phyloP scores from a whole-genome alignment of 2,888 invertebrate genomes.

The Dioctria rufipes region DNA sequence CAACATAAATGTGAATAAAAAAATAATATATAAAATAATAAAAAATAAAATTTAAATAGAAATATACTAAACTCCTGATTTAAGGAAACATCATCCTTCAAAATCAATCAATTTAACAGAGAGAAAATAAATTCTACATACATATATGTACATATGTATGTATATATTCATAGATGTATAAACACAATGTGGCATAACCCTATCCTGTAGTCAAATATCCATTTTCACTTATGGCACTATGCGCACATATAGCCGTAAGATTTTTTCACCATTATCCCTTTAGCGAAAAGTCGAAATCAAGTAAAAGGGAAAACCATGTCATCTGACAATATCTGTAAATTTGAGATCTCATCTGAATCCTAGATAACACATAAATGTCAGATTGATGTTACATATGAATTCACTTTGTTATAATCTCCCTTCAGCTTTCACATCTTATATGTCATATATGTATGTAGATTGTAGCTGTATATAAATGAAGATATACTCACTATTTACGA shows the following conservation, averaged over 20 bases:
- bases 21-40: no score
- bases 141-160: no score
- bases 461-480: no score
- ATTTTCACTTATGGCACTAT: background rate
- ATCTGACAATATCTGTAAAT: constrained; percentile 60
- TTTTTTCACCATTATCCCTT: constrained; percentile 29
- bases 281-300: constrained; percentile 25
- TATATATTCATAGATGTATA: no score
- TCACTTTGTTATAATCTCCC: constrained; percentile 61
- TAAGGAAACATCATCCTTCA: no score
- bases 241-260: constrained; percentile 7
- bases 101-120: no score
- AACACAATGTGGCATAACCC: background rate
- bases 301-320: constrained; percentile 61
- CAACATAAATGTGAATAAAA: no score
- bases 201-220: background rate
- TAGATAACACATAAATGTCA: constrained; percentile 58
- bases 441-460: background rate
- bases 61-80: no score
- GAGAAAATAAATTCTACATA: no score
- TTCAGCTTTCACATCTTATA: constrained; percentile 42
- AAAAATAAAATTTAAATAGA: no score
- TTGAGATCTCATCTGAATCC: constrained; percentile 56
- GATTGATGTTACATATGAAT: constrained; percentile 60
- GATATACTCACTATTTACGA: no score